Evolutionary conservation across 2,797 vertebrate genomes (phyloP).

Genomic region (Gymnothorax reevesii): DNA sequence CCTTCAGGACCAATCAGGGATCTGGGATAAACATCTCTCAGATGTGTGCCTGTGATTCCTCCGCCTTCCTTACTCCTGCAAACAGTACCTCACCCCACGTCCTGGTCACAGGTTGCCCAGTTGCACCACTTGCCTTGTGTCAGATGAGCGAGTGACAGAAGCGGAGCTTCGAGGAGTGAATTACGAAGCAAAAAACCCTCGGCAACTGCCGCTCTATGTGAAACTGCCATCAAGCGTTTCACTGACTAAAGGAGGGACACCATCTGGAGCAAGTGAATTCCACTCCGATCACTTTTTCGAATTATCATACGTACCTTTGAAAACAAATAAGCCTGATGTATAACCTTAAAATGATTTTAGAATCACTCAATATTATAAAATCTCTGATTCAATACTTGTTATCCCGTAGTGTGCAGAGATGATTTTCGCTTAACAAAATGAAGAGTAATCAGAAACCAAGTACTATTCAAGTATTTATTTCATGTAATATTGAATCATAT

Average conservation of each 20-base stretch:
- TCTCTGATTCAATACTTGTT: neutral
- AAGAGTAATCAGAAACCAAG: too few species aligned
- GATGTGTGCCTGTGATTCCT: constrained; percentile 49
- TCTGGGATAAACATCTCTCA: constrained; percentile 65
- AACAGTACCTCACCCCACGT: neutral
- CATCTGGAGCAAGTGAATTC: neutral
- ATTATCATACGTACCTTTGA: too few species aligned
- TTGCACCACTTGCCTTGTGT: neutral
- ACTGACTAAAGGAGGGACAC: neutral
- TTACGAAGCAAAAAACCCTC: neutral
- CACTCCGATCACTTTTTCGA: neutral
- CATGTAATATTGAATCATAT: too few species aligned
- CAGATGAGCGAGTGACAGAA: neutral
- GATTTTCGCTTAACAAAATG: too few species aligned
- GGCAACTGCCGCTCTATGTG: neutral
- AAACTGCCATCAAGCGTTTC: neutral
- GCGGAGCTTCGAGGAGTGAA: neutral
- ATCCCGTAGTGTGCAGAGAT: too few species aligned
- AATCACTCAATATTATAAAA: neutral
- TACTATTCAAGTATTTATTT: too few species aligned
- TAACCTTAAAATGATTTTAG: neutral
- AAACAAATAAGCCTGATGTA: neutral
- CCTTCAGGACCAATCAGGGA: constrained; percentile 67
- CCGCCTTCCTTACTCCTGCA: neutral
- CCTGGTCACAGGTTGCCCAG: neutral